Percentiles rank a stretch among this genome's conserved stretches.
Evolutionary conservation across 2,113 vertebrate species (phyloP).

Genomic region (Actenoides lindsayi): DNA sequence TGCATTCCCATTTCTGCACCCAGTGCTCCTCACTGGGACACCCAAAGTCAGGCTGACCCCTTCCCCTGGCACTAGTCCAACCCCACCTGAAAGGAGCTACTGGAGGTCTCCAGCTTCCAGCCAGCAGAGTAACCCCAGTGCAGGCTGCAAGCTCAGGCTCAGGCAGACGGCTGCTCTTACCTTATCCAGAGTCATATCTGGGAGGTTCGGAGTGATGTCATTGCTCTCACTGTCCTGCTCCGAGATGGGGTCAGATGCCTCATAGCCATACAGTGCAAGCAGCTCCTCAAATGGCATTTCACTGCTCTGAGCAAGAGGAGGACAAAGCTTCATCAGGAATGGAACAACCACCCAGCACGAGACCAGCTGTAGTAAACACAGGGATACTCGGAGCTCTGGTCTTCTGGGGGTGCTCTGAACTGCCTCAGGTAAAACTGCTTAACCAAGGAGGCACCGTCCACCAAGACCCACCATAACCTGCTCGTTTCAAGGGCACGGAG

Average conservation of each 20-base stretch:
- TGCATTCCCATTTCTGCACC: not conserved
- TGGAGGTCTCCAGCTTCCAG: not conserved
- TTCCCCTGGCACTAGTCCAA: not conserved
- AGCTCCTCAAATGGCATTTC: conserved; percentile 93
- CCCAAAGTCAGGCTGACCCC: not conserved
- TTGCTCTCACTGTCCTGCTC: conserved; percentile 85
- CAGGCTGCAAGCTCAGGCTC: not conserved
- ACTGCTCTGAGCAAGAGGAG: conserved; percentile 77
- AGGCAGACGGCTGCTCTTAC: conserved; percentile 63
- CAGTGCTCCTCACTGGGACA: not conserved
- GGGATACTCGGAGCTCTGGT: not conserved
- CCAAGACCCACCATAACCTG: not conserved
- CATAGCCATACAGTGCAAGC: conserved; percentile 91
- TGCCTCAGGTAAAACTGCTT: rapidly evolving
- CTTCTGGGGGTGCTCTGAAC: not conserved
- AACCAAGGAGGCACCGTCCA: not conserved
- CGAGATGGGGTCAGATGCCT: conserved; percentile 82
- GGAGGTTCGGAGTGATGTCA: conserved; percentile 78
- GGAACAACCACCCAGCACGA: not conserved
- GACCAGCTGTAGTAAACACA: not conserved
- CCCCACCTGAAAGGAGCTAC: not conserved
- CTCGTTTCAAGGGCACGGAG: not conserved
- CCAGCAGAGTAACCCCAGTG: not conserved
- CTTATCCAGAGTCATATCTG: conserved; percentile 90
- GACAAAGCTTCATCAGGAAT: conserved; percentile 37